Base-by-base conservation (phyloP, 2,113 vertebrate genomes). In the Heterotis niloticus region DNA sequence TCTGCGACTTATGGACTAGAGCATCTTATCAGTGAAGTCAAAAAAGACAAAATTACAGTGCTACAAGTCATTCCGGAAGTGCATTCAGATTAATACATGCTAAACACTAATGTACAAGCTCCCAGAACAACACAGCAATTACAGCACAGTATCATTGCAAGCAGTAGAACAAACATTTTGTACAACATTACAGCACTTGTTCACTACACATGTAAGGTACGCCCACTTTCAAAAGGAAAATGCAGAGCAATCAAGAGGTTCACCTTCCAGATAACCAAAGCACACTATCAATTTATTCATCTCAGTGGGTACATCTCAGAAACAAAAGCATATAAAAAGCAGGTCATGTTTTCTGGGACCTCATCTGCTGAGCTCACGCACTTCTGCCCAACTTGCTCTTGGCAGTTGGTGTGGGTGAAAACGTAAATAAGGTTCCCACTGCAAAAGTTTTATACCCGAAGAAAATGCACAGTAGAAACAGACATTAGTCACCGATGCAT, bases 361-460 rank as follows among this genome's bases (percentile, higher is more conserved):
- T 57, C 17, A 20, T 57, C 54, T 54, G 51, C 52, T 78, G 24
- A 59, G 52, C 76, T 66, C 64, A 24, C 51, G 60, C 20, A 51
- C 75, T 51, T 77, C 65, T 67, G 64, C 64, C 20, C 75, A 76
- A 62, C 60, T 76, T 76, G 74, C 60, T 76, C 59, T 75, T 60
- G 73, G 73, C 57, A 76, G 60, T 44, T n/a, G 29, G 23, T 5
- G 60, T 66, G 24, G 23, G 76, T 68, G 64, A 20, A 29, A 10
- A 54, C 66, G n/a, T 66, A 64, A 66, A 78, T 4, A 56, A 52
- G 17, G 23, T 18, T 24, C 52, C 64, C 16, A 56, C 23, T 28
- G 52, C 17, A 34, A 65, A 77, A 75, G 51, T 67, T 54, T 62
- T 44, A 64, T 4, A 64, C 1, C 17, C 59, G 54, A 23, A 24